phyloP scores from a whole-genome alignment of 2,888 invertebrate species.

The Drosophila tanythrix region DNA sequence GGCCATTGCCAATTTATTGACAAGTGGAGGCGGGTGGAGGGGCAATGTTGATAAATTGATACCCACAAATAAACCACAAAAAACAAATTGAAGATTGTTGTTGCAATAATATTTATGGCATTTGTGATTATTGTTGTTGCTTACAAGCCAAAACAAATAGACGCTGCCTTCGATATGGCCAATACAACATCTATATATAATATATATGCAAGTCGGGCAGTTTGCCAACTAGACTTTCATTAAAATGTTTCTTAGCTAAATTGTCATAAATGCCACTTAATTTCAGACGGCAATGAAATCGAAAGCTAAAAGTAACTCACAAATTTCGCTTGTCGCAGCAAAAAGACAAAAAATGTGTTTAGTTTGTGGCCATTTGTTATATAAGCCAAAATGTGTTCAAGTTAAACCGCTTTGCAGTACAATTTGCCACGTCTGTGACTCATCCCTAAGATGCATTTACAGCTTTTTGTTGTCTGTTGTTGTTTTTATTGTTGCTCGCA shows the following conservation, averaged over 20 bases:
- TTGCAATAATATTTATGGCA: constrained; percentile 28
- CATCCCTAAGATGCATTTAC: constrained; percentile 44
- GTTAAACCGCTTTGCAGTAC: constrained; percentile 13
- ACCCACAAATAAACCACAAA: constrained; percentile 20
- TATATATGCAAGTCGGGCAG: constrained; percentile 35
- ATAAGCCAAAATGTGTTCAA: constrained; percentile 39
- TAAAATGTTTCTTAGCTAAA: constrained; percentile 6
- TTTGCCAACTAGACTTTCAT: constrained; percentile 30
- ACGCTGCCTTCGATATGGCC: constrained; percentile 27
- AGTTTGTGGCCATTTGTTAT: constrained; percentile 29
- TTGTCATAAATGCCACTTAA: constrained; percentile 20
- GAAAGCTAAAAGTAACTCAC: constrained; percentile 17
- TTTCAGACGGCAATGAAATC: constrained; percentile 16
- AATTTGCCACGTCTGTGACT: constrained; percentile 46
- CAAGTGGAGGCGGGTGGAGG: neutral
- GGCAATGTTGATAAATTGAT: constrained; percentile 20
- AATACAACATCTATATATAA: neutral
- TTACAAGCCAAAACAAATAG: constrained; percentile 35
- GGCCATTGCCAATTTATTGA: constrained; percentile 43
- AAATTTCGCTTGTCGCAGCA: constrained; percentile 7
- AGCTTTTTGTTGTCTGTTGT: neutral
- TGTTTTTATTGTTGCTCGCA: constrained; percentile 3
- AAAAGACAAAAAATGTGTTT: neutral
- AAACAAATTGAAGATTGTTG: constrained; percentile 20
- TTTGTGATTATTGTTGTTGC: constrained; percentile 25